These are phyloP conservation scores for Pocota personata DNA, from an alignment of 2,888 invertebrate genomes.

Conservation along the genomic window DNA sequence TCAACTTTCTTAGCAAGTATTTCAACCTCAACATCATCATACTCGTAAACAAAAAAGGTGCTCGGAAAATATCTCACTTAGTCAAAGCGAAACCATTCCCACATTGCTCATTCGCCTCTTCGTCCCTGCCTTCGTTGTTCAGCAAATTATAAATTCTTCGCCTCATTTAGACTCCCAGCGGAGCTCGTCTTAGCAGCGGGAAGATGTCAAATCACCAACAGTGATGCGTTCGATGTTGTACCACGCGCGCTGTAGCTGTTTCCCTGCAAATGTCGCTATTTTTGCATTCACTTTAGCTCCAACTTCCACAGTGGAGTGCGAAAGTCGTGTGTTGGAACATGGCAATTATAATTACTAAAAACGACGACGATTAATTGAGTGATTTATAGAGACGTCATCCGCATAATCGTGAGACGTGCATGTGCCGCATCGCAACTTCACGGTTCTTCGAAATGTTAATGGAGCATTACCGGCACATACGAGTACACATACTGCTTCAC, in stretches of 20 bases:
- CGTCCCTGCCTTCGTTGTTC: constrained; percentile 12
- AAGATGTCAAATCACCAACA: constrained; percentile 71
- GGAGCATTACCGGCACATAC: constrained; percentile 47
- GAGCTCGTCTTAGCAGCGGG: constrained; percentile 67
- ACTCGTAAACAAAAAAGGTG: constrained; percentile 49
- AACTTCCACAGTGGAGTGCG: constrained; percentile 42
- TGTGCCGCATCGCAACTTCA: constrained; percentile 61
- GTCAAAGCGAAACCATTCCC: constrained; percentile 45
- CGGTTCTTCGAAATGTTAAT: constrained; percentile 64
- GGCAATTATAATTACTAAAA: constrained; percentile 74
- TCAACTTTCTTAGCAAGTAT: constrained; percentile 10
- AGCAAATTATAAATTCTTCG: constrained; percentile 64
- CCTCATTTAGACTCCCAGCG: constrained; percentile 69
- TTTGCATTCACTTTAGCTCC: constrained; percentile 69
- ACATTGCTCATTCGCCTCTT: constrained; percentile 25
- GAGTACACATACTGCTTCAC: constrained; percentile 4
- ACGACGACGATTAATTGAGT: constrained; percentile 75
- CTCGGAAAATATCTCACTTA: constrained; percentile 62
- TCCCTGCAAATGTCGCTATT: constrained; percentile 63
- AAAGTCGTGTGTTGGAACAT: constrained; percentile 72
- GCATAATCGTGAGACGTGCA: constrained; percentile 72
- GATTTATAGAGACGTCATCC: constrained; percentile 74
- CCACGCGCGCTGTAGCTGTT: constrained; percentile 48
- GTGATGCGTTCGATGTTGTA: constrained; percentile 68
- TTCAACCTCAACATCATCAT: constrained; percentile 37